Conservation (phyloP, 2,888 invertebrate species). For the Cataglyphis cursor region DNA sequence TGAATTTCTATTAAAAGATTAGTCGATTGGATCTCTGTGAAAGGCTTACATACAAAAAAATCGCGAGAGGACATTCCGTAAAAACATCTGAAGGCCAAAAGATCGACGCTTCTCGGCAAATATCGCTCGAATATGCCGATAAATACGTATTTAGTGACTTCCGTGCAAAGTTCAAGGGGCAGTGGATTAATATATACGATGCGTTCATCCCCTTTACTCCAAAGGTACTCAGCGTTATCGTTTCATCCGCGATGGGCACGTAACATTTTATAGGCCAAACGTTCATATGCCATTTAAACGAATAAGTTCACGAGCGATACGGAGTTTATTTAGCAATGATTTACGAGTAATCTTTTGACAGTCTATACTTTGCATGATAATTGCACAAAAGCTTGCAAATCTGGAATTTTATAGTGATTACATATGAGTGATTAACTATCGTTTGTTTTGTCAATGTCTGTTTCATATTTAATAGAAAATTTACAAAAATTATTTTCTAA, state of each 20-base stretch:
- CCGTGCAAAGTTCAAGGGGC: conserved; percentile 75
- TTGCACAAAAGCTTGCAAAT: not conserved
- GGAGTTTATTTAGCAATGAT: conserved; percentile 36
- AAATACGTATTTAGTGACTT: conserved; percentile 69
- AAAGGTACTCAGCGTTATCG: conserved; percentile 53
- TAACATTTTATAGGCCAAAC: conserved; percentile 53
- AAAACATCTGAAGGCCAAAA: conserved; percentile 22
- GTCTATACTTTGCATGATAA: conserved; percentile 1
- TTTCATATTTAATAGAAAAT: conserved; percentile 6
- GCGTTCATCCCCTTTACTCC: conserved; percentile 64
- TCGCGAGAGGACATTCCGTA: not conserved
- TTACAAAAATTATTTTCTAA: not conserved
- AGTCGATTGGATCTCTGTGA: not conserved
- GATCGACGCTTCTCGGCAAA: conserved; percentile 1
- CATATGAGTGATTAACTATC: no score
- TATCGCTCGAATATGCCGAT: conserved; percentile 47
- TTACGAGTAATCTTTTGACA: conserved; percentile 5
- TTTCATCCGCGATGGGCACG: conserved; percentile 58
- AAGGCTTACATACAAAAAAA: not conserved
- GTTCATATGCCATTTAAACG: conserved; percentile 42
- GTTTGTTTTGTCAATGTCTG: not conserved
- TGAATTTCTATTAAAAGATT: not conserved
- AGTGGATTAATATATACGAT: conserved; percentile 73
- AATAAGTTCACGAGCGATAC: conserved; percentile 18
- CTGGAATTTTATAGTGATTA: not conserved